Conservation (phyloP, 2,113 vertebrate genomes). For the Gasterosteus nipponicus region DNA sequence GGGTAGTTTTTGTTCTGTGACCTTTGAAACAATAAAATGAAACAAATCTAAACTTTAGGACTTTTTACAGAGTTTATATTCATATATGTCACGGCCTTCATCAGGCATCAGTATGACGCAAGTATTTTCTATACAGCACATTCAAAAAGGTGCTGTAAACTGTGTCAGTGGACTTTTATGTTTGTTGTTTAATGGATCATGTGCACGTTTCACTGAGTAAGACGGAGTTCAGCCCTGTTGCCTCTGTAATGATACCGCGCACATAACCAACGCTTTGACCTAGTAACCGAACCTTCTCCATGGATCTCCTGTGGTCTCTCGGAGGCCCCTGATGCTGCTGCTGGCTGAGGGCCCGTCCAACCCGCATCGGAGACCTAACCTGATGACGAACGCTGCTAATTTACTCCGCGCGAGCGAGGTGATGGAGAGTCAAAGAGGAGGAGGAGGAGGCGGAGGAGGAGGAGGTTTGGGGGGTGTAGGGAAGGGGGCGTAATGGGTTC, state of each 20-base stretch:
- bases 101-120: neutral
- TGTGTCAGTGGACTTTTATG: neutral
- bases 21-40: too few relatives aligned
- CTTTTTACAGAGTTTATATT: too few relatives aligned
- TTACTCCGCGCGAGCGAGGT: conserved; percentile 35
- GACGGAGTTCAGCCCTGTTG: neutral
- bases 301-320: neutral
- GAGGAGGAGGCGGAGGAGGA: neutral
- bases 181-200: neutral
- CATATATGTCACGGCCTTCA: neutral
- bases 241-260: too few relatives aligned
- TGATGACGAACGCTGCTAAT: conserved; percentile 63
- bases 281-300: neutral
- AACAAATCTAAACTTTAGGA: too few relatives aligned
- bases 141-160: neutral
- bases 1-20: too few relatives aligned
- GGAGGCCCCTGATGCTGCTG: conserved; percentile 11
- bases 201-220: neutral
- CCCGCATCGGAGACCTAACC: conserved; percentile 35
- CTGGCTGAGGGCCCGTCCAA: conserved; percentile 33
- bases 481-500: conserved; percentile 85
- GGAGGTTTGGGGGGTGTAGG: too few relatives aligned
- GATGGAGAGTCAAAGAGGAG: conserved; percentile 33
- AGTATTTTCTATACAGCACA: neutral
- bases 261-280: too few relatives aligned